These are phyloP conservation scores for Drosophila yooni DNA, from an alignment of 2,888 invertebrate genomes.

Conservation along the genomic window DNA sequence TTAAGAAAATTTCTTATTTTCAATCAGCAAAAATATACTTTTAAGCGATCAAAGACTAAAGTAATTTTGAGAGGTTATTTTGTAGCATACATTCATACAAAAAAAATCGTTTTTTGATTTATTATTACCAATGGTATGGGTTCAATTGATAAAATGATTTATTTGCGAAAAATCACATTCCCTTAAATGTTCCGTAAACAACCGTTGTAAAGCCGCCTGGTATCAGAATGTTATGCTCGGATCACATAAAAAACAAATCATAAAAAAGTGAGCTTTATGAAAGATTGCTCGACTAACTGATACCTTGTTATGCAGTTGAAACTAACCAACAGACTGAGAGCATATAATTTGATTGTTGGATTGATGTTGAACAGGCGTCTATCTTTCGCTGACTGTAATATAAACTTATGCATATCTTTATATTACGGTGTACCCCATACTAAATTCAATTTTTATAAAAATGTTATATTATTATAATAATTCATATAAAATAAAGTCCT, in stretches of 20 bases:
- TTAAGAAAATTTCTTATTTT: neutral
- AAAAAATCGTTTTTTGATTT: neutral
- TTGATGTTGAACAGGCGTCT: neutral
- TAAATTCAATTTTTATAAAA: no score
- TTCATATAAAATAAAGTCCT: neutral
- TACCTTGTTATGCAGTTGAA: neutral
- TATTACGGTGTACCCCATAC: neutral
- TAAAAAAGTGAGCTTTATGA: neutral
- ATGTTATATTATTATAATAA: no score
- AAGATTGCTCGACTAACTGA: neutral
- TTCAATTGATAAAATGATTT: neutral
- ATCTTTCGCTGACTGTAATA: neutral
- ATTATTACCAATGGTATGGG: neutral
- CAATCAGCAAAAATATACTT: neutral
- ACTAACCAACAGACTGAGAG: neutral
- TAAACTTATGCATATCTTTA: neutral
- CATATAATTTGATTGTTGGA: neutral
- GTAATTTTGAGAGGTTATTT: neutral
- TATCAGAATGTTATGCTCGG: slow-evolving; percentile 18
- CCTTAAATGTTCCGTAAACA: neutral
- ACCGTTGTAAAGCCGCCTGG: slow-evolving; percentile 15
- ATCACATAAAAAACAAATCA: slow-evolving; percentile 39
- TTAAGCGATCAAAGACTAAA: neutral
- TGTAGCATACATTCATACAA: neutral
- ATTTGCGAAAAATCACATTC: neutral